phyloP scores from a whole-genome alignment of 2,797 vertebrate species.

The Hybognathus amarus region DNA sequence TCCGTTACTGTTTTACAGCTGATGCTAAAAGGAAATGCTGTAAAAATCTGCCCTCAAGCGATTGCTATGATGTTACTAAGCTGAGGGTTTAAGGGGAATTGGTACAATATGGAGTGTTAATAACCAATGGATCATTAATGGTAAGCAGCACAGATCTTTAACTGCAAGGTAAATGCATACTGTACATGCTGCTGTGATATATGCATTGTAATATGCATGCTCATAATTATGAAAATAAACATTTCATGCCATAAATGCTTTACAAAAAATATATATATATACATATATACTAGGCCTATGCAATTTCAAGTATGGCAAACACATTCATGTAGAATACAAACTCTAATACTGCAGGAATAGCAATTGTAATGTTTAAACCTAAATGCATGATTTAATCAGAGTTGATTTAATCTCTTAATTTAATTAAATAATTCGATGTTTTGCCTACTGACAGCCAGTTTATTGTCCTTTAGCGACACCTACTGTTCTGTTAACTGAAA shows the following conservation, averaged over 20 bases:
- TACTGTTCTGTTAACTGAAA: background rate
- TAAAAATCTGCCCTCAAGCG: background rate
- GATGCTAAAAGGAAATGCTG: background rate
- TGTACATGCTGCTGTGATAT: background rate
- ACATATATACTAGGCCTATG: background rate
- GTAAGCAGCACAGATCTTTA: background rate
- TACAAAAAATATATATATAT: background rate
- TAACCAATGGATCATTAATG: background rate
- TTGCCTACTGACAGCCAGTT: background rate
- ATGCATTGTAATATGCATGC: background rate
- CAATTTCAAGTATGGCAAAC: background rate
- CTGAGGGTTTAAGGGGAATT: background rate
- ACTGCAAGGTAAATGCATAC: background rate
- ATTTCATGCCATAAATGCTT: background rate
- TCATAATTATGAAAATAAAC: background rate
- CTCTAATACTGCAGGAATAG: too few species aligned
- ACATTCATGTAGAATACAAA: background rate
- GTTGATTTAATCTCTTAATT: background rate
- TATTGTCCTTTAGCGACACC: constrained; percentile 11
- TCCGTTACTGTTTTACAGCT: background rate
- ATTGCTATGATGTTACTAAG: background rate
- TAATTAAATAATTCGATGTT: background rate
- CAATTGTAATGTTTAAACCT: background rate
- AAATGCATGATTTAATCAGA: background rate
- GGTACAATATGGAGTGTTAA: background rate